Percentiles rank a stretch among this genome's conserved stretches.
These are phyloP conservation scores for Crambe crambe DNA, from an alignment of 37 sponge, comb jelly and placozoan species.

Conservation along the genomic window DNA sequence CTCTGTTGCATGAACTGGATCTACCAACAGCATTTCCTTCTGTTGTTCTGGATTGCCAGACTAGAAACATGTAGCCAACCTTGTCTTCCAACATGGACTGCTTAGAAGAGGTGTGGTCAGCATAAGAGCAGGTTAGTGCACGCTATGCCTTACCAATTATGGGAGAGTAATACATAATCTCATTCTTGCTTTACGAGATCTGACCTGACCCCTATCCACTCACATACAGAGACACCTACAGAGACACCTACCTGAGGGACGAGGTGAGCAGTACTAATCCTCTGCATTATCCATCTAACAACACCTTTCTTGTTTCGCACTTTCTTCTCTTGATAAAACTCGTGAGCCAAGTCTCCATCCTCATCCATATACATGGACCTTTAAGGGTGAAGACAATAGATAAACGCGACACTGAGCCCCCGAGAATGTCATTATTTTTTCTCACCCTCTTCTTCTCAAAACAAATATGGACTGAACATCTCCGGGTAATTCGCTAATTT, in stretches of 20 bases:
- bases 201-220: too few species aligned
- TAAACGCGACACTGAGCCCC: not conserved
- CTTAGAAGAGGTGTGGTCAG: too few species aligned
- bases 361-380: slow-evolving; percentile 63
- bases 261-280: not conserved
- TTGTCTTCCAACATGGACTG: too few species aligned
- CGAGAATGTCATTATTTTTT: not conserved
- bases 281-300: slow-evolving; percentile 50
- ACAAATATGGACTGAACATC: slow-evolving; percentile 11
- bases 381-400: not conserved
- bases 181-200: too few species aligned
- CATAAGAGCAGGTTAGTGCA: too few species aligned
- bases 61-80: too few species aligned
- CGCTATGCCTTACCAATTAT: too few species aligned
- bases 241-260: slow-evolving; percentile 34
- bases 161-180: too few species aligned
- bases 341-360: slow-evolving; percentile 56
- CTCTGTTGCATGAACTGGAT: too few species aligned
- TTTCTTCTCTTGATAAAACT: slow-evolving; percentile 48
- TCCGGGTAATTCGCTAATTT: not conserved
- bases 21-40: too few species aligned
- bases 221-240: too few species aligned
- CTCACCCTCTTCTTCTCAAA: slow-evolving; percentile 45
- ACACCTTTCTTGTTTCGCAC: not conserved
- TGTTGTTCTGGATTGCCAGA: too few species aligned